Percentiles rank a stretch among this genome's conserved stretches.
Conservation (phyloP, 2,113 vertebrate species). For the Columba livia region DNA sequence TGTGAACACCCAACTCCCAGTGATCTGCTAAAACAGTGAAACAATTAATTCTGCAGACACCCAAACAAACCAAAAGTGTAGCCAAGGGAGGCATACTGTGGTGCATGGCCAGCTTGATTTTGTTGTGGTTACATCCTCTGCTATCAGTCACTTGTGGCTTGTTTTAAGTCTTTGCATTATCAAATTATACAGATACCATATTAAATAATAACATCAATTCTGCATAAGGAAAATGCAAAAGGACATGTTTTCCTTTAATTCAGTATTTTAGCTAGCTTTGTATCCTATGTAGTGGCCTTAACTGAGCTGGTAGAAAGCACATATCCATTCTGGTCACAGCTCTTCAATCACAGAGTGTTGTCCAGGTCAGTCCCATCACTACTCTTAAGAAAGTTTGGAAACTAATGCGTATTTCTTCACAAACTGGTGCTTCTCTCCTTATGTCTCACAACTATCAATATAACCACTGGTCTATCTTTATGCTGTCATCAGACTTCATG, state of each 20-base stretch:
- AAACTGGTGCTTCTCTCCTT: neutral
- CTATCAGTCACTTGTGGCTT: neutral
- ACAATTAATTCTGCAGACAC: neutral
- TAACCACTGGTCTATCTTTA: neutral
- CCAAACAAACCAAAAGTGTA: neutral
- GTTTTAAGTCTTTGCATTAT: neutral
- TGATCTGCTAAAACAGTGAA: neutral
- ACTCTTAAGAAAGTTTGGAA: neutral
- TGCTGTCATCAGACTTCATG: neutral
- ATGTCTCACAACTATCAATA: neutral
- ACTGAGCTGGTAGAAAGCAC: neutral
- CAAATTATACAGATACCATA: neutral
- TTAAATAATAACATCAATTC: neutral
- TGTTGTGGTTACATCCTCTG: neutral
- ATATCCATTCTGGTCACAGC: neutral
- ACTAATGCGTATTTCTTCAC: neutral
- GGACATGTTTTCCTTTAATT: constrained; percentile 15
- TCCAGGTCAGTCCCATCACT: neutral
- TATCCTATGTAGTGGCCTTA: neutral
- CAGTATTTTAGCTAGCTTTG: neutral
- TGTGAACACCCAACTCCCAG: neutral
- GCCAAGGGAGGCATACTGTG: neutral
- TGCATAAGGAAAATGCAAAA: neutral
- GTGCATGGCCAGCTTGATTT: neutral
- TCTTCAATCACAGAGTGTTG: neutral